Evolutionary conservation across 2,113 vertebrate genomes (phyloP).

Genomic region (Ploceus nigricollis): DNA sequence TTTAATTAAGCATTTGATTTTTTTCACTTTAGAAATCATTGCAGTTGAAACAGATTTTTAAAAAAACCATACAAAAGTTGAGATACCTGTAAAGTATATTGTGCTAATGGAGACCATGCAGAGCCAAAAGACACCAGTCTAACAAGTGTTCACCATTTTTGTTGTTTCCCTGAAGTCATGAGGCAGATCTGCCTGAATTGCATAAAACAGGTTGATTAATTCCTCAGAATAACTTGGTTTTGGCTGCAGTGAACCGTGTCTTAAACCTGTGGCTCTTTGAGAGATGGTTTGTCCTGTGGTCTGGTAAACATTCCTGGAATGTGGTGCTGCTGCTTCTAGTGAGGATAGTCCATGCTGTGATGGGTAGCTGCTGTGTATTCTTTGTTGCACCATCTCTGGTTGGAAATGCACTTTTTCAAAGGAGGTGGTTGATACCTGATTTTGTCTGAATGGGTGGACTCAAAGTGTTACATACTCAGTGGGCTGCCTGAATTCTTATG

Average conservation of each 20-base stretch:
- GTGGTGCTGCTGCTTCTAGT: not conserved
- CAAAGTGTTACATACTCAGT: rapidly evolving
- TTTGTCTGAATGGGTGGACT: not conserved
- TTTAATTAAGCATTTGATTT: not conserved
- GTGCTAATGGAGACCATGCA: not conserved
- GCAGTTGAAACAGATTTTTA: not conserved
- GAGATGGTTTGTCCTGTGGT: not conserved
- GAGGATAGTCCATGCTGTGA: rapidly evolving
- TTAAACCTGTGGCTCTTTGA: not conserved
- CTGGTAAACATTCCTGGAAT: not conserved
- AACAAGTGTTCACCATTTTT: not conserved
- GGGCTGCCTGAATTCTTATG: not conserved
- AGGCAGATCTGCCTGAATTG: not conserved
- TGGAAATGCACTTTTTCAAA: not conserved
- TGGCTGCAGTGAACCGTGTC: not conserved
- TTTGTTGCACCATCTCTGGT: not conserved
- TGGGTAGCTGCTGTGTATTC: not conserved
- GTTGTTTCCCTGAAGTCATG: not conserved
- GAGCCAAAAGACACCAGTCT: not conserved
- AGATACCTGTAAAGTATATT: not conserved
- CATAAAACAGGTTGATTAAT: not conserved
- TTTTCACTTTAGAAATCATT: not conserved
- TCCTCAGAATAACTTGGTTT: not conserved
- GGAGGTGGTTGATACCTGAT: not conserved
- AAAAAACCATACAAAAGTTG: not conserved